A percentile compares a stretch with the other conserved stretches of the same genome.
These are phyloP conservation scores for Heliopora coerulea DNA, from an alignment of 92 coral and sea anemone genomes.

Conservation along the genomic window DNA sequence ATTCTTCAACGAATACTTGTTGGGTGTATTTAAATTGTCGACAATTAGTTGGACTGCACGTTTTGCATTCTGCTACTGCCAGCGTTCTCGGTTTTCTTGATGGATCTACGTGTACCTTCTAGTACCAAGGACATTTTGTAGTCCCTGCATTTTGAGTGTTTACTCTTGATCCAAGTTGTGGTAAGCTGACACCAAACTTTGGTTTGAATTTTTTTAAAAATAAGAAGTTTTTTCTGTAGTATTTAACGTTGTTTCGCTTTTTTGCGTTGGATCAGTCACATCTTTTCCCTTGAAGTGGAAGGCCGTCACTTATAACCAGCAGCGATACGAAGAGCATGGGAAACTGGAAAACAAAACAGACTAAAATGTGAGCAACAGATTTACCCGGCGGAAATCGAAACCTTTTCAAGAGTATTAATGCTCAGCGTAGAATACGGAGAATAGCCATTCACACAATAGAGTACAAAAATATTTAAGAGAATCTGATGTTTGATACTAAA, in stretches of 20 bases:
- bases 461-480: too few relatives aligned
- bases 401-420: too few relatives aligned
- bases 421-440: too few relatives aligned
- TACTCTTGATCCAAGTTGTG: constrained; percentile 15
- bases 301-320: not conserved
- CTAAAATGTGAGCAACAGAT: too few relatives aligned
- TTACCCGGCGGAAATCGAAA: too few relatives aligned
- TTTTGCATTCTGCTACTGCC: constrained; percentile 47
- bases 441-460: too few relatives aligned
- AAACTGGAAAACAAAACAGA: not conserved
- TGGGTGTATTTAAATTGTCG: constrained; percentile 44
- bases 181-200: constrained; percentile 12
- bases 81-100: constrained; percentile 45
- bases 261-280: too few relatives aligned
- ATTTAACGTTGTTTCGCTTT: not conserved
- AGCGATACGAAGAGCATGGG: not conserved
- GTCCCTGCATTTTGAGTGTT: constrained; percentile 19
- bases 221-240: constrained; percentile 11
- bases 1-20: constrained; percentile 39
- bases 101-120: constrained; percentile 39
- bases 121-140: constrained; percentile 54
- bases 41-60: constrained; percentile 46
- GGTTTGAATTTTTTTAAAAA: constrained; percentile 1
- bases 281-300: not conserved
- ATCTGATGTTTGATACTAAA: too few relatives aligned